Evolutionary conservation across 2,888 invertebrate species (phyloP).

Genomic region (Calameuta pallipes): DNA sequence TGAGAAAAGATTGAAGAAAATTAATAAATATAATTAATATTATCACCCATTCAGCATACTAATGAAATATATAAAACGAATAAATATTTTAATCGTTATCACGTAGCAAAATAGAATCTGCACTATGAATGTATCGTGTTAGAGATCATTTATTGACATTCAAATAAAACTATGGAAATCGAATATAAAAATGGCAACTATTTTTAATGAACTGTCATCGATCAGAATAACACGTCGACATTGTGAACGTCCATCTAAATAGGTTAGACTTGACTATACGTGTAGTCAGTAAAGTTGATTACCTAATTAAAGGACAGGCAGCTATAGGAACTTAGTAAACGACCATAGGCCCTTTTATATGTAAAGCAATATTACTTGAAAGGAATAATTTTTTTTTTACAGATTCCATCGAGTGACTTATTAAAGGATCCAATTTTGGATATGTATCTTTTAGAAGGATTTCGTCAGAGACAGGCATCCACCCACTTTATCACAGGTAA

Average conservation of each 20-base stretch:
- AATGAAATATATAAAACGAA: background rate
- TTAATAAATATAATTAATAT: background rate
- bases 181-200: background rate
- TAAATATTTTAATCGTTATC: background rate
- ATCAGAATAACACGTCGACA: background rate
- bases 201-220: background rate
- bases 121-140: background rate
- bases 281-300: background rate
- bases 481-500: slow-evolving; percentile 16
- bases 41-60: background rate
- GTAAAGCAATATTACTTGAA: background rate
- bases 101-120: background rate
- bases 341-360: background rate
- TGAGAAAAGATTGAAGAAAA: background rate
- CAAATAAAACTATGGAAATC: background rate
- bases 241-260: background rate
- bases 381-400: background rate
- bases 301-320: background rate
- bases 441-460: background rate
- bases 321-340: background rate
- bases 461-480: slow-evolving; percentile 5
- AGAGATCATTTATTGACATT: background rate
- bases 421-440: background rate
- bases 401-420: background rate
- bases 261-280: background rate